Conservation (phyloP, 2,888 invertebrate genomes). For the Campaea margaritaria region DNA sequence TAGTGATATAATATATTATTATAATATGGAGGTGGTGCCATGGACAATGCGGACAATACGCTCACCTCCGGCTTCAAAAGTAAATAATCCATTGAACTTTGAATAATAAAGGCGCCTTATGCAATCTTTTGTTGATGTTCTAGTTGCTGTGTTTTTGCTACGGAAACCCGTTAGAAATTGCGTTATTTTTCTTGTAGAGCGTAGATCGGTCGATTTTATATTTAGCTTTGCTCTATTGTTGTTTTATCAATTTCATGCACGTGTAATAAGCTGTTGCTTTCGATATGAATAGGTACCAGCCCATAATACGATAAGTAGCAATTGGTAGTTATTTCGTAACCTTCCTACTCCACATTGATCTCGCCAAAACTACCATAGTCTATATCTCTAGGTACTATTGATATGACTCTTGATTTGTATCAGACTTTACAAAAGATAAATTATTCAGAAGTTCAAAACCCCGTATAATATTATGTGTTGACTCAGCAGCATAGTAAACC, state of each 20-base stretch:
- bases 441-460: too few relatives aligned
- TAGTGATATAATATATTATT: not conserved
- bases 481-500: too few relatives aligned
- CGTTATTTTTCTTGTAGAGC: conserved; percentile 12
- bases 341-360: too few relatives aligned
- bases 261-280: conserved; percentile 5
- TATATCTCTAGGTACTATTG: too few relatives aligned
- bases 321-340: too few relatives aligned
- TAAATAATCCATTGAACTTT: conserved; percentile 32
- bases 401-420: too few relatives aligned
- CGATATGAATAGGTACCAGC: not conserved
- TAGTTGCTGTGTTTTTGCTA: conserved; percentile 24
- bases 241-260: conserved; percentile 10
- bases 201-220: conserved; percentile 6
- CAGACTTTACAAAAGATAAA: too few relatives aligned
- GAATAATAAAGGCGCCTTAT: conserved; percentile 27
- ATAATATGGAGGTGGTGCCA: not conserved
- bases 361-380: not conserved
- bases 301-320: too few relatives aligned
- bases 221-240: conserved; percentile 18
- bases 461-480: too few relatives aligned
- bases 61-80: conserved; percentile 14
- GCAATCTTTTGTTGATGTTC: conserved; percentile 30
- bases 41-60: conserved; percentile 16
- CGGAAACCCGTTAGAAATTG: conserved; percentile 18